Percentiles rank a stretch among this genome's conserved stretches.
These are phyloP conservation scores for Hylia prasina DNA, from an alignment of 2,113 vertebrate genomes.

Conservation along the genomic window DNA sequence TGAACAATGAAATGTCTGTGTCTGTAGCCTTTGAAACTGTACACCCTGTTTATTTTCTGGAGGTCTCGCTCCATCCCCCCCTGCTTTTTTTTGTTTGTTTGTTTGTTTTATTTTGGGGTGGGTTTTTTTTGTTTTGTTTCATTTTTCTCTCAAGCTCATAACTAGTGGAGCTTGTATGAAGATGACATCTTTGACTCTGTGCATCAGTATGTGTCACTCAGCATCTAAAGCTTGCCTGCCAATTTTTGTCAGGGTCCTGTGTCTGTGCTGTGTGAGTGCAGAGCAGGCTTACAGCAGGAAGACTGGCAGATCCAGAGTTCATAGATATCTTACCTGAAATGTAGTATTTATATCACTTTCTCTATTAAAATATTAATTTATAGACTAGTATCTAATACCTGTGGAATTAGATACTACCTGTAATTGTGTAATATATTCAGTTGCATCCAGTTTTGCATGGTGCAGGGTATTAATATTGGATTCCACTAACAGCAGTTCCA, in stretches of 20 bases:
- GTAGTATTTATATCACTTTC: slow-evolving; percentile 64
- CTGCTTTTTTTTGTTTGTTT: neutral
- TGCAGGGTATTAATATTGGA: slow-evolving; percentile 74
- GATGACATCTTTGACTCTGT: slow-evolving; percentile 80
- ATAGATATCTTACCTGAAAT: slow-evolving; percentile 59
- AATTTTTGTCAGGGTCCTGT: slow-evolving; percentile 66
- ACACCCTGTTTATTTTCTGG: slow-evolving; percentile 88
- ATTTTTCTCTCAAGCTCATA: slow-evolving; percentile 64
- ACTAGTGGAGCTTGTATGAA: slow-evolving; percentile 71
- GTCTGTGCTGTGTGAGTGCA: slow-evolving; percentile 37
- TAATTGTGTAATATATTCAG: slow-evolving; percentile 71
- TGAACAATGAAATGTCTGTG: slow-evolving; percentile 99
- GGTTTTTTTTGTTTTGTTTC: neutral
- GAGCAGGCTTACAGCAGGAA: slow-evolving; percentile 26
- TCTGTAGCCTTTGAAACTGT: slow-evolving; percentile 96
- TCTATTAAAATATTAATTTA: slow-evolving; percentile 74
- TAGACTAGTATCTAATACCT: slow-evolving; percentile 62
- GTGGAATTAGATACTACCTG: slow-evolving; percentile 71
- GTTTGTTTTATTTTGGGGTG: neutral
- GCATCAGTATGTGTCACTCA: slow-evolving; percentile 79
- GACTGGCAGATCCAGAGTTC: slow-evolving; percentile 39
- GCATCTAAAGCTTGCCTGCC: slow-evolving; percentile 64
- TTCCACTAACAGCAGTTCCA: slow-evolving; percentile 75
- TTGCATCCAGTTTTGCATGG: slow-evolving; percentile 67
- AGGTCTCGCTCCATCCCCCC: slow-evolving; percentile 74